Evolutionary conservation across 2,797 vertebrate species (phyloP), one percentile per base, ranked within the genome.

Genomic region (Carapus acus): DNA sequence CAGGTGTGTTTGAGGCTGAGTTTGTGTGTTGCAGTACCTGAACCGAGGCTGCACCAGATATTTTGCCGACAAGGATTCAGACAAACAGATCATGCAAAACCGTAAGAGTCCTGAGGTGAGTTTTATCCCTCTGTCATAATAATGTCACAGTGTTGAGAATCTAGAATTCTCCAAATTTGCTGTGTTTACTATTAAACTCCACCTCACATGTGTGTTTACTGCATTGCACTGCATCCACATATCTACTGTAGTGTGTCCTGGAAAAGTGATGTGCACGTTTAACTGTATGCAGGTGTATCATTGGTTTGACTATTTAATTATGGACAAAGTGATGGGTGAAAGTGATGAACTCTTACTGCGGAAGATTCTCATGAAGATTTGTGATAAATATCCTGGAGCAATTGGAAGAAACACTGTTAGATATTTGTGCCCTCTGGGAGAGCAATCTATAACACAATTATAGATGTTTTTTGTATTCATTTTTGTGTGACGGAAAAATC

Each of bases 41-140:
- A 99, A 94, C 82, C 88, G 95, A 70, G 96, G 96, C 65, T 98
- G 95, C 74, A 97, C 96, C 69, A 88, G 89, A 61, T 99, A 92
- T 81, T 99, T 99, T 27, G 92, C 95, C 71, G 92, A 83, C 70
- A 94, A 92, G 78, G 93, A 96, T 59, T 92, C 94, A 0, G 93
- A 99, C 81, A 96, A 94, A 74, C 93, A 94, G 82, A 99, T 98
- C 81, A 85, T 90, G 74, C 92, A 96, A 65, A 97, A 97, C 75
- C 91, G 95, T 71, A 98, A 94, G 87, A 98, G 93, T 84, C 84
- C 90, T 44, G 93, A 99, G 96, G 96, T 98, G 93, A 9, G 19
- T 23, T 4, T n/a, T 49, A 9, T 27, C 23, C 11, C 8, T 43
- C 15, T 23, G 6, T 3, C 6, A 15, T 4, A 47, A 6, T 6